Evolutionary conservation across 1,140 invertebrate species (phyloP), one percentile per base, ranked within the genome.

Genomic region (Charaxes varanes): DNA sequence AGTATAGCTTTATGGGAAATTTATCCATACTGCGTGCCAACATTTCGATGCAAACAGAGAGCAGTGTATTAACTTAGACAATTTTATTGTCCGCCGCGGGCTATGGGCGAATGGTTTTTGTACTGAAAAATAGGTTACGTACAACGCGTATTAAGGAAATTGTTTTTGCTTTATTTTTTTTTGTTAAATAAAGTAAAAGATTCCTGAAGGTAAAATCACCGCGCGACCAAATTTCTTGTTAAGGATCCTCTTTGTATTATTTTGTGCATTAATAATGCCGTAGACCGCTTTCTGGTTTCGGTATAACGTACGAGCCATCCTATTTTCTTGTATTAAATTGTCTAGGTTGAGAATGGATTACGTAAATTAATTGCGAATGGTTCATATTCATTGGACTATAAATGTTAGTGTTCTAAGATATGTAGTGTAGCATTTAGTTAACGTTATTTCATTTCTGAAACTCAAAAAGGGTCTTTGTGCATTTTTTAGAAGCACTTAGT

Each of bases 61-160:
- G 18, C 16, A 40, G 36, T 15, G 11, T 26, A 46, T 34, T 46
- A 32, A 16, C 34, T 33, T 38, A 40, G 28, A 46, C 30, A 33
- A 46, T 46, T 46, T 34, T 40, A 40, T 40, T 40, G 43, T 15
- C 17, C 17, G 43, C 35, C 35, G 30, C 36, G 36, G 40, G 43
- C 31, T 37, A 46, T 34, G 35, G 31, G 31, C 26, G 34, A 27
- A 17, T 34, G 36, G 38, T 46, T 45, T 30, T 34, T 34, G 31
- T 38, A 16, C 34, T 46, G 33, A 36, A 43, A n/a, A 43, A 38
- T 33, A 45, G 38, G 21, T 45, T 45, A 45, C 19, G 22, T 34
- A 45, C 28, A 33, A n/a, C n/a, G n/a, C 32, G 35, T 32, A 38
- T 22, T 16, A 45, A 38, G 27, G 38, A 45, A 38, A 27, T 38